These are phyloP conservation scores for Oncorhynchus mykiss DNA, from an alignment of 2,113 vertebrate species.

Conservation along the genomic window DNA sequence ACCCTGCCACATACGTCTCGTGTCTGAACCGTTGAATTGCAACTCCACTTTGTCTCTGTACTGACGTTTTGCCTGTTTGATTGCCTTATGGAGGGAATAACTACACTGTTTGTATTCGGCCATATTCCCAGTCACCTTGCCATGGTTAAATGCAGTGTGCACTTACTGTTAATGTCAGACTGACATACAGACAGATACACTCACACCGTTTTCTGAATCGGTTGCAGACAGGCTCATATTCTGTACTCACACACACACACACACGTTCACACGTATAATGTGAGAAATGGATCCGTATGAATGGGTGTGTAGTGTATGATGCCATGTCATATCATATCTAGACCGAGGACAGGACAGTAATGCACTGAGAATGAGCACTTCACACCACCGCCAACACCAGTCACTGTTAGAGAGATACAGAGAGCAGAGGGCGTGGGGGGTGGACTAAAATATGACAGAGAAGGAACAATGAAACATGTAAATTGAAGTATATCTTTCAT, in stretches of 20 bases:
- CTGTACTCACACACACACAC: conserved; percentile 13
- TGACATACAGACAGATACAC: no score
- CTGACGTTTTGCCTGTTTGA: no score
- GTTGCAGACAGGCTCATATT: no score
- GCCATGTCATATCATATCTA: conserved; percentile 57
- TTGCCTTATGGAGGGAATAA: no score
- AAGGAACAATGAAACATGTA: conserved; percentile 1
- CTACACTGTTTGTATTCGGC: no score
- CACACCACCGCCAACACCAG: conserved; percentile 59
- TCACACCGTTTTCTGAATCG: no score
- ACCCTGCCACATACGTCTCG: no score
- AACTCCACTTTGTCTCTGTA: no score
- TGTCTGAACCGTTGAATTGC: no score
- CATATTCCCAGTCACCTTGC: no score
- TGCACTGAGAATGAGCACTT: conserved; percentile 57
- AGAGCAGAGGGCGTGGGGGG: background rate
- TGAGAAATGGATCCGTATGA: conserved; percentile 31
- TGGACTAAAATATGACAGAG: background rate
- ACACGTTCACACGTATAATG: conserved; percentile 38
- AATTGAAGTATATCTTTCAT: background rate
- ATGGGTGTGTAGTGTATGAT: conserved; percentile 53
- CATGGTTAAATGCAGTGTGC: no score
- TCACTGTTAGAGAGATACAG: conserved; percentile 52
- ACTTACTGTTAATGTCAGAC: no score
- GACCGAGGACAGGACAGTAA: conserved; percentile 54